Evolutionary conservation across 1,140 invertebrate species (phyloP).

Genomic region (Dermatophagoides farinae): DNA sequence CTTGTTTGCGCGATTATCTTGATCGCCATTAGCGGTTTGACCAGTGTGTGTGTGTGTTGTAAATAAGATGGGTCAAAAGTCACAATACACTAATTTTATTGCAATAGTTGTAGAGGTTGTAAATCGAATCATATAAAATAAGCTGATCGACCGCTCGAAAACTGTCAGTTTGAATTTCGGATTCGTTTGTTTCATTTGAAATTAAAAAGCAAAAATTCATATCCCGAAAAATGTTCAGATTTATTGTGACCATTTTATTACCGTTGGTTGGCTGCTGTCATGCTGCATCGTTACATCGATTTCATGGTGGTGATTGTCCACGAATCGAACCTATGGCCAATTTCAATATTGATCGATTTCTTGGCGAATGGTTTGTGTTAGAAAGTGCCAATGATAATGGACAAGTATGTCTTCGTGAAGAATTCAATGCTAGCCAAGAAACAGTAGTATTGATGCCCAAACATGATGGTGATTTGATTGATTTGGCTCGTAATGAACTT

Average conservation of each 20-base stretch:
- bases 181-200: too few relatives aligned
- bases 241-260: not conserved
- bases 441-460: not conserved
- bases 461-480: not conserved
- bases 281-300: not conserved
- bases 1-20: too few relatives aligned
- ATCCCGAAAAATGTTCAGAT: not conserved
- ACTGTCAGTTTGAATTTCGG: too few relatives aligned
- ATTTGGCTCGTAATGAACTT: slow-evolving; percentile 3
- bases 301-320: slow-evolving; percentile 6
- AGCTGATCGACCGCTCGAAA: too few relatives aligned
- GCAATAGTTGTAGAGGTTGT: too few relatives aligned
- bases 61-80: too few relatives aligned
- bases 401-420: slow-evolving; percentile 46
- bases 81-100: too few relatives aligned
- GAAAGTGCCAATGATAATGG: slow-evolving; percentile 43
- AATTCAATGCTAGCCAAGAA: slow-evolving; percentile 34
- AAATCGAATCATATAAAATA: too few relatives aligned
- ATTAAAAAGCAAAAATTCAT: too few relatives aligned
- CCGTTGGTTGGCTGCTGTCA: not conserved
- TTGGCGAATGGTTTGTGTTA: slow-evolving; percentile 58
- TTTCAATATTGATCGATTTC: slow-evolving; percentile 32
- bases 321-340: slow-evolving; percentile 1
- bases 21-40: too few relatives aligned
- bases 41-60: too few relatives aligned